A percentile compares a stretch with the other conserved stretches of the same genome.
These are phyloP conservation scores for Cephonodes hylas DNA, from an alignment of 2,888 invertebrate species.

Conservation along the genomic window DNA sequence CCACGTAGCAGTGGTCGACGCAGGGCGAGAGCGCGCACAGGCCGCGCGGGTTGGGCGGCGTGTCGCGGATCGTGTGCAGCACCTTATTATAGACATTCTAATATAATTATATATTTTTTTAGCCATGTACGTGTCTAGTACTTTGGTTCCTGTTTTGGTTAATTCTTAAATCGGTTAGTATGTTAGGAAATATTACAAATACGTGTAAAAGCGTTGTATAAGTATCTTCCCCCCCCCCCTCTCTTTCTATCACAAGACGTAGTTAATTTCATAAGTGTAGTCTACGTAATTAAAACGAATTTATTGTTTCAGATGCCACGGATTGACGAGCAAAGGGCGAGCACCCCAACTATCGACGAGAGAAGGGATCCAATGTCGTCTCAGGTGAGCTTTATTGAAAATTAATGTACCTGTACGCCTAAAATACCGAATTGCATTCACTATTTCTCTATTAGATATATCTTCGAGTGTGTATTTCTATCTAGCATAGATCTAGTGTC, in stretches of 20 bases:
- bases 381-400: conserved; percentile 47
- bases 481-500: too few relatives aligned
- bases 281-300: conserved; percentile 3
- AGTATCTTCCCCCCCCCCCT: too few relatives aligned
- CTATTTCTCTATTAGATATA: not conserved
- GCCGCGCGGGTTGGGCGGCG: conserved; percentile 96
- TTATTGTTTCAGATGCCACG: conserved; percentile 50
- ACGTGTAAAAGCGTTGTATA: too few relatives aligned
- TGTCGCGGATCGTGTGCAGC: conserved; percentile 98
- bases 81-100: too few relatives aligned
- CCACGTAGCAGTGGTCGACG: conserved; percentile 95
- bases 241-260: too few relatives aligned
- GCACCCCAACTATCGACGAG: conserved; percentile 87
- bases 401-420: not conserved
- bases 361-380: conserved; percentile 63
- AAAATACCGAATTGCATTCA: not conserved
- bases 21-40: conserved; percentile 94
- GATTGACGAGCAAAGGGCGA: conserved; percentile 83
- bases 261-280: not conserved
- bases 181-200: too few relatives aligned
- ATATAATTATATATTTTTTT: too few relatives aligned
- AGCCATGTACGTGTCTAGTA: too few relatives aligned
- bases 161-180: too few relatives aligned
- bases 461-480: too few relatives aligned
- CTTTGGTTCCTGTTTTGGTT: too few relatives aligned